Evolutionary conservation across 2,113 vertebrate genomes (phyloP).

Genomic region (Dolichotis patagonum): DNA sequence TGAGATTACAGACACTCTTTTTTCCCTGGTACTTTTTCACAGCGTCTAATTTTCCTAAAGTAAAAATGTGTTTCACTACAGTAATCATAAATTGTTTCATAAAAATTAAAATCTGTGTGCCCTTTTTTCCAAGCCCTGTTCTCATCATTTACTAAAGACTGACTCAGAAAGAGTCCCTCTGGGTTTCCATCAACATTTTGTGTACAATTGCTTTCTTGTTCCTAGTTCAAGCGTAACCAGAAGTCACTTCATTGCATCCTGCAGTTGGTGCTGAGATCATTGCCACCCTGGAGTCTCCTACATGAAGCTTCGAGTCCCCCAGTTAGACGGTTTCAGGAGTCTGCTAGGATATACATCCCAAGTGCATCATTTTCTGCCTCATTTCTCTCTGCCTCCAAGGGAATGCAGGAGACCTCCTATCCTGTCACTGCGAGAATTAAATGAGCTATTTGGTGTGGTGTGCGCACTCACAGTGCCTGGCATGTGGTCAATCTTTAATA

Average conservation of each 20-base stretch:
- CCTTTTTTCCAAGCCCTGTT: not conserved
- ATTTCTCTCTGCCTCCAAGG: not conserved
- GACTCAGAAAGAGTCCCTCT: not conserved
- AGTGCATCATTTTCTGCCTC: not conserved
- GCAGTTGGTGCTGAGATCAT: not conserved
- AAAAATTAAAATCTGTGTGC: constrained; percentile 5
- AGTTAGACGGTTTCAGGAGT: not conserved
- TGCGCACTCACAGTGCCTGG: not conserved
- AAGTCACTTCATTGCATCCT: not conserved
- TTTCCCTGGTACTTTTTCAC: not conserved
- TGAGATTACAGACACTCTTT: not conserved
- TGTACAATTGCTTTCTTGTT: not conserved
- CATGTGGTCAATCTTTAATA: not conserved
- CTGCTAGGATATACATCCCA: not conserved
- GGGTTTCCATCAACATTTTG: not conserved
- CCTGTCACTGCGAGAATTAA: not conserved
- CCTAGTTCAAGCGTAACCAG: not conserved
- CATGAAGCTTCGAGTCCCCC: not conserved
- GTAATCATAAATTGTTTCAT: not conserved
- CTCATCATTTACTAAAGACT: not conserved
- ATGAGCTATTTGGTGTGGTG: not conserved
- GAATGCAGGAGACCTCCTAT: not conserved
- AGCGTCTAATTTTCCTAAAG: constrained; percentile 31
- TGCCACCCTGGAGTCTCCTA: not conserved
- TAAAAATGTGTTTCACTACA: not conserved